Base-by-base conservation (phyloP, 1,140 invertebrate species). In the Hirudo medicinalis region DNA sequence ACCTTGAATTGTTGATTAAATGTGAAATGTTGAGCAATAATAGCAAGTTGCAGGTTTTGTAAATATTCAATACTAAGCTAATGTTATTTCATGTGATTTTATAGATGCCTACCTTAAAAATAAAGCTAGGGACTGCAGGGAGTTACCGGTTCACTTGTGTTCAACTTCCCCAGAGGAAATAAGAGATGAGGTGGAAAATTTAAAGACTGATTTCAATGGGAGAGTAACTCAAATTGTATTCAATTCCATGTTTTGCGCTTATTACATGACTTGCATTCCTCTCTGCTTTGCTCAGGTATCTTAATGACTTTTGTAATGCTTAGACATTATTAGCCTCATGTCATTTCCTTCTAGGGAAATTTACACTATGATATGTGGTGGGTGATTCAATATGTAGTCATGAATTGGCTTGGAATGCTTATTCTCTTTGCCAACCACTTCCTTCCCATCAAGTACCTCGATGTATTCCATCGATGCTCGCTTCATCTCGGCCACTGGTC, bases 241-340 rank as follows among this genome's bases (percentile, higher is more conserved):
- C 78, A 91, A 90, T 77, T 91, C 92, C 1, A 86, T 93, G 57
- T 81, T 91, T 2, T 91, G 89, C 76, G 90, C 92, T 0, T 97
- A 96, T 79, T 93, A 95, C 80, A 88, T 90, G 75, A 89, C 88
- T 72, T 89, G 95, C 79, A 87, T 96, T 29, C 94, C 94, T 0
- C 89, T 92, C 77, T 89, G 89, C 77, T 91, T 94, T 85, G 88
- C 89, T 29, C 87, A 90, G 85, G 90, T 91, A 81, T 63, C 29
- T 11, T 63, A 6, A 25, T 63, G 19, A 25, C 20, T n/a, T 19
- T 11, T 63, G 22, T 8, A 13, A 25, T 63, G 22, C 17, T 25
- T 20, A 22, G 3, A 0, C 20, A 22, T 22, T 63, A 63, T 13
- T 15, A 25, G 11, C 20, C 19, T 32, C 19, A 63, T 60, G 15